Evolutionary conservation across 2,113 vertebrate genomes (phyloP).

Genomic region (Triplophysa tibetana): DNA sequence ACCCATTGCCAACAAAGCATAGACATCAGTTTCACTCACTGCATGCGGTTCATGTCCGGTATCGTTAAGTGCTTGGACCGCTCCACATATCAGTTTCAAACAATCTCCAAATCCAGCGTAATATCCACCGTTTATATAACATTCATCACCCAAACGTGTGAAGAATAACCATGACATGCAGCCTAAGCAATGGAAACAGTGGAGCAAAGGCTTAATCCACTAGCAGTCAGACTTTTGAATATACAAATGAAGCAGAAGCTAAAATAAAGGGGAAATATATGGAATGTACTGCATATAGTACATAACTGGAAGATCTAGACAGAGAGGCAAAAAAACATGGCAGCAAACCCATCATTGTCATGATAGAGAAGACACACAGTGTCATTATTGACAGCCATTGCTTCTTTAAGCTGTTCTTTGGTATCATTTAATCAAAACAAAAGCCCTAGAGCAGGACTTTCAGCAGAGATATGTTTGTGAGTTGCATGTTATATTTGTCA

Average conservation of each 20-base stretch:
- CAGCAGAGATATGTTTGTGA: slow-evolving; percentile 31
- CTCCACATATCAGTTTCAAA: no score
- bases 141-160: no score
- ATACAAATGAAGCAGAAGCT: background rate
- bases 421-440: background rate
- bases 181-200: background rate
- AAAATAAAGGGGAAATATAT: background rate
- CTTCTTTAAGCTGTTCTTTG: background rate
- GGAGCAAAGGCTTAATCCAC: background rate
- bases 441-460: background rate
- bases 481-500: slow-evolving; percentile 59
- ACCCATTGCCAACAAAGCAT: no score
- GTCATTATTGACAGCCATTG: slow-evolving; percentile 18
- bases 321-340: background rate
- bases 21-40: no score
- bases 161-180: background rate
- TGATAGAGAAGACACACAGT: background rate
- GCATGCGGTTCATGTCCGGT: no score
- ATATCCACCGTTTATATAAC: no score
- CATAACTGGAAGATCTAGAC: background rate
- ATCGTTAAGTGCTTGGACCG: no score
- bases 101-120: no score
- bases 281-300: background rate
- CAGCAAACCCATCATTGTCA: slow-evolving; percentile 9
- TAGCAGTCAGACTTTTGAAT: background rate